Conservation (phyloP, 2,113 vertebrate species). For the Elephas maximus region DNA sequence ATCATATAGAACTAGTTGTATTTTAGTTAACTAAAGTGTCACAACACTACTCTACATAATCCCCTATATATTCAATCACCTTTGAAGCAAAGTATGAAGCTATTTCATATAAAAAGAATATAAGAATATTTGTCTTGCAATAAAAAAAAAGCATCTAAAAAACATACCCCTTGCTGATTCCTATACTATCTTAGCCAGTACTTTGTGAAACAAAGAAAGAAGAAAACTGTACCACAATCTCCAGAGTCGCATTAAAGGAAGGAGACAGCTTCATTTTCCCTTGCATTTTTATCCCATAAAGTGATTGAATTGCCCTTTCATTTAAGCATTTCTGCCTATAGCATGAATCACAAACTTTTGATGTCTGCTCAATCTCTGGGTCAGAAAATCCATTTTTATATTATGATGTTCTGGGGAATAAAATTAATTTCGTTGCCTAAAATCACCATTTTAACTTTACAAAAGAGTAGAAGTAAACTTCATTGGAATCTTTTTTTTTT, state of each 20-base stretch:
- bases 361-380: constrained; percentile 45
- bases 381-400: constrained; percentile 67
- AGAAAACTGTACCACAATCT: neutral
- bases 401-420: constrained; percentile 46
- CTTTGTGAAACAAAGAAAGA: neutral
- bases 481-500: neutral
- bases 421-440: constrained; percentile 63
- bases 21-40: neutral
- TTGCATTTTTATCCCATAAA: constrained; percentile 38
- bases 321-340: constrained; percentile 48
- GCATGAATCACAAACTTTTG: constrained; percentile 35
- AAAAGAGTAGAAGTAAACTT: constrained; percentile 14
- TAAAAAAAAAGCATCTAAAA: neutral
- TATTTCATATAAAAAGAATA: neutral
- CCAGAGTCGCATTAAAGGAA: constrained; percentile 7
- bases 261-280: neutral
- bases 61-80: neutral
- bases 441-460: constrained; percentile 20
- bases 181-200: neutral
- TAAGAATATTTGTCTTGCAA: neutral
- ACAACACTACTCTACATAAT: neutral
- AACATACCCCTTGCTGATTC: neutral
- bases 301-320: constrained; percentile 51
- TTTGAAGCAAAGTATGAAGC: constrained; percentile 35
- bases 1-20: neutral